Evolutionary conservation across 2,888 invertebrate genomes (phyloP).

Genomic region (Vesta saturnalis): DNA sequence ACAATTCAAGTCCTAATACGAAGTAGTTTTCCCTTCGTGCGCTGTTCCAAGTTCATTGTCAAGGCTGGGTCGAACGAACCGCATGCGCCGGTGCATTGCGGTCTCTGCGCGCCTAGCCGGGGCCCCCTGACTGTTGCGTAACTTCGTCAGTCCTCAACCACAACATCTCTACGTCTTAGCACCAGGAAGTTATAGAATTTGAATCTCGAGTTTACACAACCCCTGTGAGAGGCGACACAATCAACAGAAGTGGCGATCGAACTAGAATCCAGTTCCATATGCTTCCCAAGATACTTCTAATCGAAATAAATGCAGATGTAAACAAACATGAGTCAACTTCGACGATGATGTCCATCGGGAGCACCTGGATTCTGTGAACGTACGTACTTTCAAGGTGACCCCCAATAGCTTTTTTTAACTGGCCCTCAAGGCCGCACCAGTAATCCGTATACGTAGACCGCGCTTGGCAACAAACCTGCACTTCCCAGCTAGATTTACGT

Average conservation of each 20-base stretch:
- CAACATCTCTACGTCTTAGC: slow-evolving; percentile 52
- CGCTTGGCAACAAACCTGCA: slow-evolving; percentile 55
- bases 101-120: slow-evolving; percentile 59
- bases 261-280: slow-evolving; percentile 6
- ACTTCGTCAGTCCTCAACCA: slow-evolving; percentile 50
- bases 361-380: slow-evolving; percentile 41
- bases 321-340: slow-evolving; percentile 40
- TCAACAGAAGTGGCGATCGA: background rate
- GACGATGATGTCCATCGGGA: slow-evolving; percentile 44
- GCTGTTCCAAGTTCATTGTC: slow-evolving; percentile 83
- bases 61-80: slow-evolving; percentile 68
- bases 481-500: slow-evolving; percentile 50
- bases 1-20: slow-evolving; percentile 18
- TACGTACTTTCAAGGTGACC: slow-evolving; percentile 55
- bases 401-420: slow-evolving; percentile 54
- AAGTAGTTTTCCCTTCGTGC: slow-evolving; percentile 30
- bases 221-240: slow-evolving; percentile 40
- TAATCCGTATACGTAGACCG: slow-evolving; percentile 51
- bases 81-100: slow-evolving; percentile 69
- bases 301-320: slow-evolving; percentile 25
- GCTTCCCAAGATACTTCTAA: slow-evolving; percentile 5
- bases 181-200: slow-evolving; percentile 46
- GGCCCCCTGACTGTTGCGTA: slow-evolving; percentile 56
- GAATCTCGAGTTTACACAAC: slow-evolving; percentile 56
- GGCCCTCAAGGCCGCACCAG: slow-evolving; percentile 51